phyloP scores from a whole-genome alignment of 2,888 invertebrate species.

The Microplitis manilae region DNA sequence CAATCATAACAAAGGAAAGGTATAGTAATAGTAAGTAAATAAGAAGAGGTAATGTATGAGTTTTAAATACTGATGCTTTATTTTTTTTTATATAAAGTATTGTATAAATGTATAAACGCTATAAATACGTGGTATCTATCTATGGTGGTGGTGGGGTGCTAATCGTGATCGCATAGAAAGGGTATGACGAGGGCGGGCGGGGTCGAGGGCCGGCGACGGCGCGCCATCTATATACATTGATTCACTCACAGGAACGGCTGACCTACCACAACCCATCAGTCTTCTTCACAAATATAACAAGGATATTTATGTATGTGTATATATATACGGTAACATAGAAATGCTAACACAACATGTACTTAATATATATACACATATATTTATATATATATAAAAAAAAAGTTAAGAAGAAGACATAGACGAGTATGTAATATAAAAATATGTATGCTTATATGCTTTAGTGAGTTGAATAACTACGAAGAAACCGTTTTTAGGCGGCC shows the following conservation, averaged over 20 bases:
- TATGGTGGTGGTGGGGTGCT: conserved; percentile 71
- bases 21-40: not conserved
- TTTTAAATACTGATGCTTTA: conserved; percentile 73
- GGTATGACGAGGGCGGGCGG: conserved; percentile 71
- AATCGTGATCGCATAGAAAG: conserved; percentile 72
- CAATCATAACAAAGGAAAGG: no score
- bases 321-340: conserved; percentile 56
- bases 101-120: conserved; percentile 73
- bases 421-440: conserved; percentile 68
- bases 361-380: conserved; percentile 47
- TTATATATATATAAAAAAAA: conserved; percentile 61
- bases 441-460: conserved; percentile 69
- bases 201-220: conserved; percentile 71
- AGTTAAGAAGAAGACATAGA: conserved; percentile 57
- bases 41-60: conserved; percentile 49
- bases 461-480: conserved; percentile 70
- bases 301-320: conserved; percentile 63
- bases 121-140: conserved; percentile 72
- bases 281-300: conserved; percentile 69
- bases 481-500: conserved; percentile 44
- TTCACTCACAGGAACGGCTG: conserved; percentile 70
- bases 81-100: conserved; percentile 70
- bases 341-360: conserved; percentile 28
- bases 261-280: conserved; percentile 71
- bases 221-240: conserved; percentile 72